phyloP scores from a whole-genome alignment of 2,888 invertebrate species.

The Netelia inedita region DNA sequence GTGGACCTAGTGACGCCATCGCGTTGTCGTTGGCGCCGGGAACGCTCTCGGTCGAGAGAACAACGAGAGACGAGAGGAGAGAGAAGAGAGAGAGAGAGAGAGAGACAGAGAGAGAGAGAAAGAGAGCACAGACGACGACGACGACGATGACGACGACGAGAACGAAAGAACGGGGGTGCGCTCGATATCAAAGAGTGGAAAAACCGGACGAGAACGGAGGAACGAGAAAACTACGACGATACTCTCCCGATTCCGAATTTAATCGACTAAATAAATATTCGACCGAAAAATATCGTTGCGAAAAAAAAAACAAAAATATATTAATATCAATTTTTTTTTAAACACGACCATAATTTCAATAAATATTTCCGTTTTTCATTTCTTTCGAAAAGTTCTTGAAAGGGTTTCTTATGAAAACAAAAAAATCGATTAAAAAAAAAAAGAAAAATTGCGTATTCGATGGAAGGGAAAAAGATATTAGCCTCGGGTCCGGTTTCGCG shows the following conservation, averaged over 20 bases:
- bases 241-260: background rate
- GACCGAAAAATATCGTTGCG: too few species aligned
- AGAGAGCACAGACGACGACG: background rate
- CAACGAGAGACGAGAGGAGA: slow-evolving; percentile 2
- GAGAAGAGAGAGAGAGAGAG: background rate
- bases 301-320: too few species aligned
- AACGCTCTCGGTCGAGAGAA: slow-evolving; percentile 5
- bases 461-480: slow-evolving; percentile 57
- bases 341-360: too few species aligned
- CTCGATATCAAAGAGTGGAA: slow-evolving; percentile 80
- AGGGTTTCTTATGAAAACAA: background rate
- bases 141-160: slow-evolving; percentile 41
- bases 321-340: too few species aligned
- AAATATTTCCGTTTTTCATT: too few species aligned
- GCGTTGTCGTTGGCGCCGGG: slow-evolving; percentile 51
- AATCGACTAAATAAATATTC: too few species aligned
- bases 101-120: background rate
- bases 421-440: background rate
- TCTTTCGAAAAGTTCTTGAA: background rate
- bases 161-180: slow-evolving; percentile 67
- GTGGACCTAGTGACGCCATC: slow-evolving; percentile 59
- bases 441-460: background rate
- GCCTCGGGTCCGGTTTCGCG: background rate
- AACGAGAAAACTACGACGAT: slow-evolving; percentile 11
- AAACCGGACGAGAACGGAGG: slow-evolving; percentile 63